phyloP scores from a whole-genome alignment of 1,140 invertebrate species.

The Alviniconcha marisindica region DNA sequence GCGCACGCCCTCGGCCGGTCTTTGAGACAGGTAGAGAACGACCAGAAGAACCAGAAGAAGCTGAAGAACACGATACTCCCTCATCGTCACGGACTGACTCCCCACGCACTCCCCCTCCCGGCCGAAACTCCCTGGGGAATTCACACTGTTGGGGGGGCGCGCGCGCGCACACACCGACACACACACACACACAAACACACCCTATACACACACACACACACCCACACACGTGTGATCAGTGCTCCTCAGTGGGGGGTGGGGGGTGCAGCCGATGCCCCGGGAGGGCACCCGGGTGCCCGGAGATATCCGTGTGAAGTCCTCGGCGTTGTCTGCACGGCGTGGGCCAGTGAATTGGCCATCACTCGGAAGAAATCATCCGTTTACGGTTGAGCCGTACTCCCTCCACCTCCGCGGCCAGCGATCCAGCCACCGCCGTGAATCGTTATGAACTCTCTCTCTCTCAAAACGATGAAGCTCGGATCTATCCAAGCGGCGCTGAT shows the following conservation, averaged over 20 bases:
- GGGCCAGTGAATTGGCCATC: no score
- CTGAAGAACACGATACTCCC: constrained; percentile 22
- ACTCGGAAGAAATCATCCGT: no score
- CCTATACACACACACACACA: background rate
- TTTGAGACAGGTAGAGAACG: constrained; percentile 21
- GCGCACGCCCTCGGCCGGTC: constrained; percentile 32
- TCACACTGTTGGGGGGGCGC: no score
- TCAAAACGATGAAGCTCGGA: no score
- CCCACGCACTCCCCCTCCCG: background rate
- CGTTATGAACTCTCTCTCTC: no score
- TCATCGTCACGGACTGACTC: constrained; percentile 15
- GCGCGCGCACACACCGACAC: background rate
- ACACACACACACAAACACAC: background rate
- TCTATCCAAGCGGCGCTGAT: no score
- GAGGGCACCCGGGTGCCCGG: background rate
- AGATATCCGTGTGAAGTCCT: background rate
- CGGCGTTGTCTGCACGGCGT: no score
- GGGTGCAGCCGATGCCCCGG: background rate
- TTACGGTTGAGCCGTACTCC: no score
- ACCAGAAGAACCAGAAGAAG: constrained; percentile 21
- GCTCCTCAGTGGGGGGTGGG: background rate
- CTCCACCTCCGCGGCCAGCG: no score
- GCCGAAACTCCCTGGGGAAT: no score
- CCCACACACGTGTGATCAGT: background rate
- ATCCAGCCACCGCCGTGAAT: no score